Percentiles rank a stretch among this genome's conserved stretches.
These are phyloP conservation scores for Scaptomyza graminum DNA, from an alignment of 1,140 invertebrate genomes.

Conservation along the genomic window DNA sequence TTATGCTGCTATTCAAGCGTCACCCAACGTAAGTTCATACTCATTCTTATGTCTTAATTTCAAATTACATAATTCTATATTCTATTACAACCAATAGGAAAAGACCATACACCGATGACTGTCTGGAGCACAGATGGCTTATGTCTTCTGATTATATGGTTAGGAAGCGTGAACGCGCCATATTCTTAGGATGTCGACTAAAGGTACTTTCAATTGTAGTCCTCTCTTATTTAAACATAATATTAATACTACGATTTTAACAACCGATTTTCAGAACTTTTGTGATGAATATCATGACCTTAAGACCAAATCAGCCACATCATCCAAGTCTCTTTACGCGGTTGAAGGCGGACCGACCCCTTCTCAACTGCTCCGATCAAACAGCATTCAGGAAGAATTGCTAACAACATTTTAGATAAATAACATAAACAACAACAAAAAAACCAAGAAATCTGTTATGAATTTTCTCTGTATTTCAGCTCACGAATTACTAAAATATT, in stretches of 20 bases:
- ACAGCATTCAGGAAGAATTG: conserved; percentile 92
- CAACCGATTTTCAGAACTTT: conserved; percentile 86
- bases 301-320: conserved; percentile 86
- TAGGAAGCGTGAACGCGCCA: conserved; percentile 94
- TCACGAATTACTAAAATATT: conserved; percentile 15
- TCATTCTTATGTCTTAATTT: background rate
- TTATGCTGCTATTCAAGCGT: conserved; percentile 97
- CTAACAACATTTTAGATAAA: conserved; percentile 85
- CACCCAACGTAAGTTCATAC: conserved; percentile 91
- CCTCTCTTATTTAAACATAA: no score
- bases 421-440: conserved; percentile 14
- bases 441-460: background rate
- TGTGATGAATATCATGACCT: conserved; percentile 90
- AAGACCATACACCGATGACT: conserved; percentile 96
- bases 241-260: conserved; percentile 7
- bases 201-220: conserved; percentile 85
- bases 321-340: conserved; percentile 85
- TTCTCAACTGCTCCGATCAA: conserved; percentile 88
- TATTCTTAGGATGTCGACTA: conserved; percentile 92
- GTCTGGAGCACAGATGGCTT: conserved; percentile 97
- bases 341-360: conserved; percentile 84
- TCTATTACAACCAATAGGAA: conserved; percentile 87
- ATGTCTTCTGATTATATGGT: conserved; percentile 96
- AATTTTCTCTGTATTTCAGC: conserved; percentile 37
- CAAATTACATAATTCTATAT: background rate